phyloP scores from a whole-genome alignment of 2,888 invertebrate species.

The Pachydiplax longipennis region DNA sequence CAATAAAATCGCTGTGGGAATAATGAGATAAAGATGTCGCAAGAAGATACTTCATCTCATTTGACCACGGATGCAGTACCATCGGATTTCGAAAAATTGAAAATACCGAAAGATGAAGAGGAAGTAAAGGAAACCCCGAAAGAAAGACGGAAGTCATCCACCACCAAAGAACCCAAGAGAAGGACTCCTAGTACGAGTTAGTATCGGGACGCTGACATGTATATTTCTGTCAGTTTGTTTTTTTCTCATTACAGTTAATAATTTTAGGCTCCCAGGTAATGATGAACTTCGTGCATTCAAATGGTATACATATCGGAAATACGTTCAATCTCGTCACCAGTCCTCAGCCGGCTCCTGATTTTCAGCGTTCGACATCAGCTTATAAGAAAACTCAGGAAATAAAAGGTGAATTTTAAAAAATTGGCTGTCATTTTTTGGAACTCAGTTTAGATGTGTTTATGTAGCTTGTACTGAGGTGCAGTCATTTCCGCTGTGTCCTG shows the following conservation, averaged over 20 bases:
- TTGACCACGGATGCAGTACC: not conserved
- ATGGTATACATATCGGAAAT: constrained; percentile 6
- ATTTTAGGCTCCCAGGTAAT: not conserved
- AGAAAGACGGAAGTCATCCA: constrained; percentile 36
- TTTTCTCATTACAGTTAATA: not conserved
- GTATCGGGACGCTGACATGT: not conserved
- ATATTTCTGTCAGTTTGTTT: not conserved
- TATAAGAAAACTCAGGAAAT: constrained; percentile 1
- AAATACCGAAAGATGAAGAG: not conserved
- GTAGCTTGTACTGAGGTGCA: no score
- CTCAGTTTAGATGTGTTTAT: no score
- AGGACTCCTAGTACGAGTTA: no score
- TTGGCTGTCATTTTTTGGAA: no score
- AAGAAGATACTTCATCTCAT: not conserved
- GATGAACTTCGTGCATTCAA: constrained; percentile 5
- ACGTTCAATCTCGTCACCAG: not conserved
- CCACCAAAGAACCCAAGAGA: not conserved
- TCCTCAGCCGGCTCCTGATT: not conserved
- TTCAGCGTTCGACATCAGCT: constrained; percentile 7
- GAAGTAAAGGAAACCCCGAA: not conserved
- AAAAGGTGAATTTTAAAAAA: not conserved
- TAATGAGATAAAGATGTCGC: not conserved
- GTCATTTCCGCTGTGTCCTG: no score
- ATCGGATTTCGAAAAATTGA: not conserved
- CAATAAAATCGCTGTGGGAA: not conserved